Base-by-base conservation (phyloP, 2,797 vertebrate species). In the Diceros bicornis region DNA sequence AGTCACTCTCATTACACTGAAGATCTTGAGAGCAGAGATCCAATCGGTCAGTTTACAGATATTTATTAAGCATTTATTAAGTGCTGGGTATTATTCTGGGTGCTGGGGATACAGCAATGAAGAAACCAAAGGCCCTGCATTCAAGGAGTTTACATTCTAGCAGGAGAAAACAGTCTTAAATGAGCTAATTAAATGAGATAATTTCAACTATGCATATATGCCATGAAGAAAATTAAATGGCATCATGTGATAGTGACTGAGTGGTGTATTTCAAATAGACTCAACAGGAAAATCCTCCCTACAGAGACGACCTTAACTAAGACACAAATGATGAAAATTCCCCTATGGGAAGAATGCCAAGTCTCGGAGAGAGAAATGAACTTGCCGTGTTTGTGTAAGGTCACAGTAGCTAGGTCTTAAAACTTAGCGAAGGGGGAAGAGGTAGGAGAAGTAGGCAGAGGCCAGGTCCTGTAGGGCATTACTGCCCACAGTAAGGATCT, bases 201-300 rank as follows among this genome's bases (percentile, higher is more conserved):
- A 75, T 62, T 84, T 87, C 25, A 94, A n/a, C 20, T 90, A 95
- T 32, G 87, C 17, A 96, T 50, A 78, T 4, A 74, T 47, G 29
- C 1, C 25, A 37, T 59, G 44, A 93, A 96, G 44, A 88, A 96
- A 92, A 95, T 92, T 41, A 92, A 96, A 96, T 13, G 55, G 68
- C 8, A n/a, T 71, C 52, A 44, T 62, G 8, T 77, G 32, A 81
- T 55, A 87, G 29, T 92, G 47, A 85, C 61, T 66, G 59, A 59
- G 32, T 81, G 32, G 25, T 71, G 1, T 79, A 94, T 84, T 96
- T 92, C 91, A 90, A 88, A 18, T 77, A 62, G 41, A 94, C 91
- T 91, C 10, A 81, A 47, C 7, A 23, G 9, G 9, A 89, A 89
- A 59, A 89, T 59, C 4, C 6, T 91, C 25, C 44, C 27, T 62